Conservation (phyloP, 2,888 invertebrate genomes). For the Drosophila nr. fundita region DNA sequence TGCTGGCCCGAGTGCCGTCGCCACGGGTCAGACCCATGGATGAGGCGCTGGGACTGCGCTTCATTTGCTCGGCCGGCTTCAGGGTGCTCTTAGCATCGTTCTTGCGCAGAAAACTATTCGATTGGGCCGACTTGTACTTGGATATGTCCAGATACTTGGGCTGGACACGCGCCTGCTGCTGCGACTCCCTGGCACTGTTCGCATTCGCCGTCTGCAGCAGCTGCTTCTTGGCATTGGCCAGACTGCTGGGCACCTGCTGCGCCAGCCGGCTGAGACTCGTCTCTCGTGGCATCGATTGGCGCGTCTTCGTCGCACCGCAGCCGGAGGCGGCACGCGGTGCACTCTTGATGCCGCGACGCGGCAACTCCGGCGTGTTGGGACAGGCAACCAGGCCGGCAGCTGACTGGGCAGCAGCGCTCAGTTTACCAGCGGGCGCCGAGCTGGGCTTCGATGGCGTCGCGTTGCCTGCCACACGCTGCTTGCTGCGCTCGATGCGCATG, state of each 20-base stretch:
- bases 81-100: slow-evolving; percentile 86
- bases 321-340: slow-evolving; percentile 68
- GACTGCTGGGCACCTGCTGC: slow-evolving; percentile 83
- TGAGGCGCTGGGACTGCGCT: slow-evolving; percentile 84
- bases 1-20: slow-evolving; percentile 83
- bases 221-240: slow-evolving; percentile 85
- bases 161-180: slow-evolving; percentile 78
- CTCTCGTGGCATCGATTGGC: slow-evolving; percentile 85
- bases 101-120: slow-evolving; percentile 86
- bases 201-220: slow-evolving; percentile 83
- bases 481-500: slow-evolving; percentile 86
- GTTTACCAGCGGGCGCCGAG: slow-evolving; percentile 83
- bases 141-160: slow-evolving; percentile 88
- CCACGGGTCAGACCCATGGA: slow-evolving; percentile 82
- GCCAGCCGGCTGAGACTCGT: slow-evolving; percentile 84
- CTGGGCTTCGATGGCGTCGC: slow-evolving; percentile 69
- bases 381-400: slow-evolving; percentile 84
- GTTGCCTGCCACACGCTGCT: slow-evolving; percentile 77
- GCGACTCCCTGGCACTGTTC: slow-evolving; percentile 37
- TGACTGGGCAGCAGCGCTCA: slow-evolving; percentile 39
- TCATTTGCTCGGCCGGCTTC: slow-evolving; percentile 79
- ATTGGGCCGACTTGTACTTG: slow-evolving; percentile 87
- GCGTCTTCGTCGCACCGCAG: slow-evolving; percentile 57
- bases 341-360: slow-evolving; percentile 83
- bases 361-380: slow-evolving; percentile 87